Evolutionary conservation across 2,888 invertebrate species (phyloP).

Genomic region (Xanthia togata): DNA sequence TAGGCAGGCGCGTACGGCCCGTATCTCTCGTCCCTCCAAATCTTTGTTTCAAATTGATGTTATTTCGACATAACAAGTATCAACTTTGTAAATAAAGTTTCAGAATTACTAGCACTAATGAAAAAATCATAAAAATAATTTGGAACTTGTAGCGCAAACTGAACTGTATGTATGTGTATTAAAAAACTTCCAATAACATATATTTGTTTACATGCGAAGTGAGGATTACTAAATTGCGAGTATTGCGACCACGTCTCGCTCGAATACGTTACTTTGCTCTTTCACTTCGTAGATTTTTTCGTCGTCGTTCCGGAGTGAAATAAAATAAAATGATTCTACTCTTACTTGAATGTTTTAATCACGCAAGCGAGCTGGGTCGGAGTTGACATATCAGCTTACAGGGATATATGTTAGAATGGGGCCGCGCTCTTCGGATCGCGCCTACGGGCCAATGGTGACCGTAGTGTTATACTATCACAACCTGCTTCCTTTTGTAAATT

Average conservation of each 20-base stretch:
- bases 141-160: not conserved
- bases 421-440: not conserved
- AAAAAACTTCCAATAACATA: not conserved
- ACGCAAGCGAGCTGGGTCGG: not conserved
- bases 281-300: not conserved
- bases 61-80: not conserved
- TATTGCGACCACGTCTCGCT: not conserved
- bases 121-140: not conserved
- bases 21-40: not conserved
- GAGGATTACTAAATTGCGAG: not conserved
- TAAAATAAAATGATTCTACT: not conserved
- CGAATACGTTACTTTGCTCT: not conserved
- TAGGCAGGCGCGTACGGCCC: not conserved
- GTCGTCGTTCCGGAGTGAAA: not conserved
- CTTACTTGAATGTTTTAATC: not conserved
- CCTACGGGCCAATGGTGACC: not conserved
- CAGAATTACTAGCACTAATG: not conserved
- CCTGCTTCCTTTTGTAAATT: not conserved
- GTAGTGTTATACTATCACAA: not conserved
- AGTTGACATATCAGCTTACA: not conserved
- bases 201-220: not conserved
- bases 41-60: not conserved
- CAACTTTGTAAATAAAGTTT: not conserved
- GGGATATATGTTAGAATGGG: not conserved
- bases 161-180: not conserved